Percentiles rank a stretch among this genome's conserved stretches.
phyloP scores from a whole-genome alignment of 1,140 invertebrate genomes.

The Pectinophora gossypiella region DNA sequence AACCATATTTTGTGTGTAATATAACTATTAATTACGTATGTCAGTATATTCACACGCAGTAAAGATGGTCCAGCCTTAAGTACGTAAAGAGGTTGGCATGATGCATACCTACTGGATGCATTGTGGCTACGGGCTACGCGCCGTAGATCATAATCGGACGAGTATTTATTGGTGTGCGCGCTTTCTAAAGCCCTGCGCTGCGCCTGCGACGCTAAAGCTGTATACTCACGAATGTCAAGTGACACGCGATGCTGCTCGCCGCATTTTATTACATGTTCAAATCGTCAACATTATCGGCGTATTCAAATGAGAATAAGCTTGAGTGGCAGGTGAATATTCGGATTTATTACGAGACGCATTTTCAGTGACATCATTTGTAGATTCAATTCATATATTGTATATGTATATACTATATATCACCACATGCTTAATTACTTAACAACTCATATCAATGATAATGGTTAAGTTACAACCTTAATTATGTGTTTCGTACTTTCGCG shows the following conservation, averaged over 20 bases:
- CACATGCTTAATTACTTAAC: too few species aligned
- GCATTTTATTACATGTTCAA: constrained; percentile 35
- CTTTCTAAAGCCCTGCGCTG: constrained; percentile 56
- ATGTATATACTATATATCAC: not conserved
- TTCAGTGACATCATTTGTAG: constrained; percentile 13
- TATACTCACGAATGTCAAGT: constrained; percentile 42
- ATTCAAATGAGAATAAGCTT: constrained; percentile 25
- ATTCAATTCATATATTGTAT: constrained; percentile 1
- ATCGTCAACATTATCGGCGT: constrained; percentile 28
- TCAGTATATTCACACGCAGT: not conserved
- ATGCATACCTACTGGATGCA: constrained; percentile 43
- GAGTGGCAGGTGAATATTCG: constrained; percentile 28
- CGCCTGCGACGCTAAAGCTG: constrained; percentile 38
- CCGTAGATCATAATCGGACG: constrained; percentile 72
- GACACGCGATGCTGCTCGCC: constrained; percentile 44
- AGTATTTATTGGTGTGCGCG: constrained; percentile 67
- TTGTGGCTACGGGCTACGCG: constrained; percentile 68
- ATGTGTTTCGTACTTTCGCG: too few species aligned
- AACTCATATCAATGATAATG: too few species aligned
- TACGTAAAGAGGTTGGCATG: constrained; percentile 26
- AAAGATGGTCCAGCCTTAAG: not conserved
- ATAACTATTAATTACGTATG: not conserved
- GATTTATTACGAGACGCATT: constrained; percentile 29
- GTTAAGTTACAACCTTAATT: too few species aligned
- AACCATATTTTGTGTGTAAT: not conserved